phyloP scores from a whole-genome alignment of 2,888 invertebrate species.

The Phlogophora meticulosa region DNA sequence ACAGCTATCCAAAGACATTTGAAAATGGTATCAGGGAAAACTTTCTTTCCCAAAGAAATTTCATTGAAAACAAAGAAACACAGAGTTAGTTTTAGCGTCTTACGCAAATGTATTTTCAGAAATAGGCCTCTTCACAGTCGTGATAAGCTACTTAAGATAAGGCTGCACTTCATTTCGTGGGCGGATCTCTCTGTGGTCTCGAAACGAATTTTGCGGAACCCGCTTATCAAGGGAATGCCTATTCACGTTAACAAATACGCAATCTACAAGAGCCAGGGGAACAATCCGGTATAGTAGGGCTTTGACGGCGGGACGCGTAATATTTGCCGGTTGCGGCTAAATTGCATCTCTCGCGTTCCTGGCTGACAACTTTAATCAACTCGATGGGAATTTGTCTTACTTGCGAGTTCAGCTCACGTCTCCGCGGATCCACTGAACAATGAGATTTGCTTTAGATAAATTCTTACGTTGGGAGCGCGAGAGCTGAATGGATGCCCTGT shows the following conservation, averaged over 20 bases:
- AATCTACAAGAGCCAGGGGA: conserved; percentile 59
- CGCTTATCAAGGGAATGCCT: conserved; percentile 54
- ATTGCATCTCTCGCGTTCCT: conserved; percentile 81
- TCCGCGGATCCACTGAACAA: conserved; percentile 82
- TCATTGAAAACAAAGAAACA: conserved; percentile 3
- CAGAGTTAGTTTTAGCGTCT: conserved; percentile 21
- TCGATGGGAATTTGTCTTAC: conserved; percentile 88
- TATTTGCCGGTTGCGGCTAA: conserved; percentile 73
- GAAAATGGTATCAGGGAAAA: neutral
- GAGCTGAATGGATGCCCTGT: conserved; percentile 74
- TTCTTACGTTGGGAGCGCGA: conserved; percentile 74
- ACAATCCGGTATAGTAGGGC: conserved; percentile 49
- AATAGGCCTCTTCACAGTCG: conserved; percentile 26
- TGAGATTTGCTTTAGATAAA: conserved; percentile 86
- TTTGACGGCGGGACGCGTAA: conserved; percentile 62
- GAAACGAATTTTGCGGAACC: conserved; percentile 50
- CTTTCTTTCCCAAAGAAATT: neutral
- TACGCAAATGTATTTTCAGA: conserved; percentile 30
- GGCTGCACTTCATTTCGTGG: conserved; percentile 51
- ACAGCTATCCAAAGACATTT: neutral
- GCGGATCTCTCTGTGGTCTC: conserved; percentile 37
- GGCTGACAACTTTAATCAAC: conserved; percentile 88
- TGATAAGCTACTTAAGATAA: conserved; percentile 59
- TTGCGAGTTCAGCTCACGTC: conserved; percentile 85
- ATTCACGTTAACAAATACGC: conserved; percentile 63